These are phyloP conservation scores for Lepisosteus oculatus DNA, from an alignment of 2,113 vertebrate genomes.

Conservation along the genomic window DNA sequence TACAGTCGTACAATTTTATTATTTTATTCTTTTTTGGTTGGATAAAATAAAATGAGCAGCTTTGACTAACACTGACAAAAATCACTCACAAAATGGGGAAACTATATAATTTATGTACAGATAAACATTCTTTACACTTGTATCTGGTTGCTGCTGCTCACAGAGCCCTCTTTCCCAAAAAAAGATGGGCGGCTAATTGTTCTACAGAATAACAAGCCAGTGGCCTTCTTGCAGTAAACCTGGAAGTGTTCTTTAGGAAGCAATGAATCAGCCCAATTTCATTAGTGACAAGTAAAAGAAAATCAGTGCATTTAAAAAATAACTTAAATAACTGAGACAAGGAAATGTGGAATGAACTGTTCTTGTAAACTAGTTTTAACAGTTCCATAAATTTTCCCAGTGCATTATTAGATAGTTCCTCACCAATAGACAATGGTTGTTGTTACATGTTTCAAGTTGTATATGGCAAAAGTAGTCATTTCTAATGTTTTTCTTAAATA, in stretches of 20 bases:
- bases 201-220: conserved; percentile 46
- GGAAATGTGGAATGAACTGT: conserved; percentile 45
- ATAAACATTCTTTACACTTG: conserved; percentile 90
- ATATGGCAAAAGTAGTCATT: too few species aligned
- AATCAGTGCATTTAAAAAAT: conserved; percentile 82
- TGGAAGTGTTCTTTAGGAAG: conserved; percentile 61
- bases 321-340: conserved; percentile 23
- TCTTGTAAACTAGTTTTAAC: conserved; percentile 38
- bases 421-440: too few species aligned
- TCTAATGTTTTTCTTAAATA: conserved; percentile 6
- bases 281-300: conserved; percentile 56
- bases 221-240: conserved; percentile 74
- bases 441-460: too few species aligned
- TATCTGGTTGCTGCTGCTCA: conserved; percentile 62
- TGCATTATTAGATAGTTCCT: neutral
- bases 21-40: conserved; percentile 59
- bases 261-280: conserved; percentile 55
- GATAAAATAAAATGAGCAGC: conserved; percentile 77
- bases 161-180: conserved; percentile 59
- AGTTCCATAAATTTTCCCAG: conserved; percentile 11
- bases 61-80: conserved; percentile 77
- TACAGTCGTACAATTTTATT: conserved; percentile 61
- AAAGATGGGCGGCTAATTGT: conserved; percentile 56
- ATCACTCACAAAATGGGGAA: conserved; percentile 65
- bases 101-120: conserved; percentile 86